phyloP scores from a whole-genome alignment of 35 echinoderm and acorn worm genomes.

The Acanthaster planci region DNA sequence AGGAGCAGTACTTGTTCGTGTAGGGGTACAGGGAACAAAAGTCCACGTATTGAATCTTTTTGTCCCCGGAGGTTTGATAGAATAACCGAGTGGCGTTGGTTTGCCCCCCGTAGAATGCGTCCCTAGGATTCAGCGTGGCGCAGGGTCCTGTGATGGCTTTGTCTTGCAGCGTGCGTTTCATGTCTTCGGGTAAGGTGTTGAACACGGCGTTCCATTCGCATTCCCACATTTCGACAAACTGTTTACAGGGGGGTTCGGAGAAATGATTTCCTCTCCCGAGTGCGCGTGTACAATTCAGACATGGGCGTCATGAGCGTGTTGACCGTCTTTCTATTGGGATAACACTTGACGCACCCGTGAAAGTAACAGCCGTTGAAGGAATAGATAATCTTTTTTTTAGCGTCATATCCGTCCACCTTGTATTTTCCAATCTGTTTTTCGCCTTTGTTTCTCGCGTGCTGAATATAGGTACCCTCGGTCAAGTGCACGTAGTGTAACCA shows the following conservation, averaged over 20 bases:
- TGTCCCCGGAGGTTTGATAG: constrained; percentile 17
- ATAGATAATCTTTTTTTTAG: constrained; percentile 23
- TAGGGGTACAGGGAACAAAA: constrained; percentile 41
- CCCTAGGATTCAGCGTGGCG: constrained; percentile 31
- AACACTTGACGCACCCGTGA: constrained; percentile 62
- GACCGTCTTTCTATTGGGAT: constrained; percentile 20
- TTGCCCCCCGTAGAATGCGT: constrained; percentile 67
- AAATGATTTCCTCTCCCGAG: too few species aligned
- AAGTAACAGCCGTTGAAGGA: constrained; percentile 50
- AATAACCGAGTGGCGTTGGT: constrained; percentile 61
- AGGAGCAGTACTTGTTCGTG: constrained; percentile 16
- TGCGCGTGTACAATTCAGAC: constrained; percentile 38
- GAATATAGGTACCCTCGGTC: constrained; percentile 40
- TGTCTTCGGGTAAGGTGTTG: neutral
- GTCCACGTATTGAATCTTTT: constrained; percentile 67
- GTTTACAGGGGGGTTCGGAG: too few species aligned
- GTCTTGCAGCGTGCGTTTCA: neutral
- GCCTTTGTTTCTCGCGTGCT: constrained; percentile 65
- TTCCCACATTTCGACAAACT: too few species aligned
- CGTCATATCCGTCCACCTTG: constrained; percentile 47
- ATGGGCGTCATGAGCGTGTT: constrained; percentile 15
- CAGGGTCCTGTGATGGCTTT: neutral
- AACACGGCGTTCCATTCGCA: too few species aligned
- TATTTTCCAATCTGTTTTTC: constrained; percentile 42
- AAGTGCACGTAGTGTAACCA: constrained; percentile 46